A percentile compares a stretch with the other conserved stretches of the same genome.
These are phyloP conservation scores for Semnopithecus entellus DNA, from an alignment of 2,113 vertebrate genomes.

Conservation along the genomic window DNA sequence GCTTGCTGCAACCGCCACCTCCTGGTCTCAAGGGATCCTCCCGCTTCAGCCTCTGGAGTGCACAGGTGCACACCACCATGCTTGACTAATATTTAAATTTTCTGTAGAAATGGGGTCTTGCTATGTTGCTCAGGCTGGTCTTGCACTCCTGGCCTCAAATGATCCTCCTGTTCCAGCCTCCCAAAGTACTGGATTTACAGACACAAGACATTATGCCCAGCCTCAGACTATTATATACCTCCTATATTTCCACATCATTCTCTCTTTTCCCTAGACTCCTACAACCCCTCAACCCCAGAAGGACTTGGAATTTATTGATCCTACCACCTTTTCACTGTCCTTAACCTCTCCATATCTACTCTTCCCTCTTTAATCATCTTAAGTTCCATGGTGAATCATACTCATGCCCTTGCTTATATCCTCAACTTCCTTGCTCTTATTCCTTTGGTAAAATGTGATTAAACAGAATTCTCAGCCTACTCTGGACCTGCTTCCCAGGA, in stretches of 20 bases:
- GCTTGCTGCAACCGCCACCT: too few relatives aligned
- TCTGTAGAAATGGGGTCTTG: too few relatives aligned
- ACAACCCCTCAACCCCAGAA: background rate
- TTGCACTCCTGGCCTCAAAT: too few relatives aligned
- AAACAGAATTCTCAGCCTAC: background rate
- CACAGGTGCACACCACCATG: too few relatives aligned
- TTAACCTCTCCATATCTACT: background rate
- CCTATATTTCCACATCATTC: constrained; percentile 1
- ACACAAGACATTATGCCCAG: too few relatives aligned
- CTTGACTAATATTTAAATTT: too few relatives aligned
- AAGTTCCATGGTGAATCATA: background rate
- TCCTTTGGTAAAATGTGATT: background rate
- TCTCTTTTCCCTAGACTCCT: background rate
- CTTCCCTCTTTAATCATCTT: background rate
- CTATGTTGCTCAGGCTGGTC: too few relatives aligned
- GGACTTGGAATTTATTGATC: background rate
- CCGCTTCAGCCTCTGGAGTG: too few relatives aligned
- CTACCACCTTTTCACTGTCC: background rate
- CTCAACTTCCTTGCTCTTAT: background rate
- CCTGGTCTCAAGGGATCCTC: too few relatives aligned
- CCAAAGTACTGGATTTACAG: too few relatives aligned
- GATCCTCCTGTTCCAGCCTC: too few relatives aligned
- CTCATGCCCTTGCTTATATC: background rate
- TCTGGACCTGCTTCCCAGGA: background rate
- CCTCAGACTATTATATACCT: background rate